Evolutionary conservation across 2,797 vertebrate genomes (phyloP).

Genomic region (Smutsia temminckii): DNA sequence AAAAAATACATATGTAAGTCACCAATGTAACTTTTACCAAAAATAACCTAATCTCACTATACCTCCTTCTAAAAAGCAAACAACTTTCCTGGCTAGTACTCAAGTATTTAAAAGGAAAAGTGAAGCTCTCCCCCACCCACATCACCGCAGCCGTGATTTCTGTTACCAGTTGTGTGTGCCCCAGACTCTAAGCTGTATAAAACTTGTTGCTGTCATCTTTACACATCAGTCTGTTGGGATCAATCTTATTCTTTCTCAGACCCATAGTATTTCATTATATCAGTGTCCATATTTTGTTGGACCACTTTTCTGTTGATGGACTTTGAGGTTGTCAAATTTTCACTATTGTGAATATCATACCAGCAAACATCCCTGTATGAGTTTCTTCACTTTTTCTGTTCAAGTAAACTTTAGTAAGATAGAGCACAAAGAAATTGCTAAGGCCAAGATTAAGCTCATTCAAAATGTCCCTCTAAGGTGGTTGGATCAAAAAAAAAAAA

Average conservation of each 20-base stretch:
- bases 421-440: background rate
- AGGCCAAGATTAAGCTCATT: background rate
- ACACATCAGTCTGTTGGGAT: background rate
- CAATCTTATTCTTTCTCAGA: background rate
- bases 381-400: background rate
- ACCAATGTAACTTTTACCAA: background rate
- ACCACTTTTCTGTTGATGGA: background rate
- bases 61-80: background rate
- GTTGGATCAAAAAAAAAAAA: background rate
- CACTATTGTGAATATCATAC: background rate
- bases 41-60: background rate
- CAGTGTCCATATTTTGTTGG: background rate
- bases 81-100: no score
- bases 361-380: background rate
- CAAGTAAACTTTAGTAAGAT: background rate
- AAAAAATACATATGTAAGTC: background rate
- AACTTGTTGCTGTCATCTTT: background rate
- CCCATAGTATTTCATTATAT: background rate
- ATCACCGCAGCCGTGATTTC: background rate
- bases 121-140: background rate
- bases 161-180: background rate
- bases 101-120: background rate
- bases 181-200: background rate
- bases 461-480: background rate
- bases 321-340: background rate